Evolutionary conservation across 1,140 invertebrate species (phyloP), one percentile per base, ranked within the genome.

Genomic region (Matsumurasca onukii): DNA sequence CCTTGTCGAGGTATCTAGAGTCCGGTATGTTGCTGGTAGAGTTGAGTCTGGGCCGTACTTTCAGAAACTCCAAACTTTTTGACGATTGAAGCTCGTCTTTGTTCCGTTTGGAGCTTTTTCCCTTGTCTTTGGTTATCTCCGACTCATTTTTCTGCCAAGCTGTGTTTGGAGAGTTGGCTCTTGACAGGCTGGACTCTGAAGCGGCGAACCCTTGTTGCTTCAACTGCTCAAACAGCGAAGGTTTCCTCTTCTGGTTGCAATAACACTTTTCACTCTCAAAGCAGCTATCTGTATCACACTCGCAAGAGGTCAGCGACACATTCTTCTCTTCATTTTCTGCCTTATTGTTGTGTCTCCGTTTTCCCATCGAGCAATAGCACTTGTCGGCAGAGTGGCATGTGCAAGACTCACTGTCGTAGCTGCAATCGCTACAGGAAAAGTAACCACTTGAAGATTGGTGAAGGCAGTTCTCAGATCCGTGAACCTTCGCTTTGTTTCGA

Each of bases 191-290:
- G 20, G 78, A 78, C 69, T 85, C 82, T 2, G 81, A 78, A 3
- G 82, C 82, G 22, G 84, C 80, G 57, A 85, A 84, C 13, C 84
- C 83, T 31, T 80, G 79, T 69, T 84, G 80, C 34, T 80, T 78
- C 1, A 86, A 72, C 70, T 86, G 82, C 62, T 84, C 81, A 34
- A 84, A 73, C 59, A 83, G 80, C 3, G 78, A 76, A 31, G 80
- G 77, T 69, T 72, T 51, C 66, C 71, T 69, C 17, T 77, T 72
- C 39, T 72, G 59, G 27, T 64, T 61, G 77, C 93, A 95, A 76
- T 95, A 95, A 76, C 93, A 95, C 77, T 94, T 94, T 75, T 93
- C 93, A 76, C 90, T 92, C 67, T 93, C 92, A 0, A 90, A 86
- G 77, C 92, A 94, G 72, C 90, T 92, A 74, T 94, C 92, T 0